Base-by-base conservation (phyloP, 2,797 vertebrate genomes). In the Allobates femoralis region DNA sequence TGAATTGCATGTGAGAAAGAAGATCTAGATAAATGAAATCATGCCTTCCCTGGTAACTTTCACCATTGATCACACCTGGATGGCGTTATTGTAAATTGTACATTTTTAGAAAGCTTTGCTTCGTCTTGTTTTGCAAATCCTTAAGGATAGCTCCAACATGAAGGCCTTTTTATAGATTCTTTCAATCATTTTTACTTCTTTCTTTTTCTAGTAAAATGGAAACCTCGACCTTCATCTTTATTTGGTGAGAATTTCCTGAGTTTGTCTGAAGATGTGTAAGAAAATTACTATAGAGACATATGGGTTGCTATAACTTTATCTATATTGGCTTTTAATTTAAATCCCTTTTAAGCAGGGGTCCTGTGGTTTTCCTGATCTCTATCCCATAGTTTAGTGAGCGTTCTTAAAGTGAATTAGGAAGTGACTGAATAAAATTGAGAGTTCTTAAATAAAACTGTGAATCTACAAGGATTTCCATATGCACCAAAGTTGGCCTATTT, bases 401-500 rank as follows among this genome's bases (percentile, higher is more conserved):
- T 75, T 73, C 32, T 84, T 75, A 87, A 87, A 56, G 69, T 84
- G 77, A 87, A 82, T 87, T 87, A 87, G 77, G 86, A 87, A 84
- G 86, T 87, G 86, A 87, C 79, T 80, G 86, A 87, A 87, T 81
- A 84, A 81, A 80, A 87, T 62, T 84, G 77, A 82, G 85, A 81
- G 86, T 87, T 87, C 86, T 80, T 87, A 87, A 84, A 84, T 84
- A 84, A 79, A 84, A 81, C 77, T 87, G 77, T 84, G 82, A 87
- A 87, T 84, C 82, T 74, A 81, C 77, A 87, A 87, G 86, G 86
- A 84, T 84, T 87, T 87, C 86, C 76, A 84, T 84, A 87, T 84
- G 81, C 58, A 75, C 77, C 46, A 75, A 74, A 80, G 56, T 84
- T 87, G 86, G 86, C 86, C 32, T 32, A 74, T 75, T 84, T 80